Base-by-base conservation (phyloP, 2,888 invertebrate genomes). In the Thymelicus acteon region DNA sequence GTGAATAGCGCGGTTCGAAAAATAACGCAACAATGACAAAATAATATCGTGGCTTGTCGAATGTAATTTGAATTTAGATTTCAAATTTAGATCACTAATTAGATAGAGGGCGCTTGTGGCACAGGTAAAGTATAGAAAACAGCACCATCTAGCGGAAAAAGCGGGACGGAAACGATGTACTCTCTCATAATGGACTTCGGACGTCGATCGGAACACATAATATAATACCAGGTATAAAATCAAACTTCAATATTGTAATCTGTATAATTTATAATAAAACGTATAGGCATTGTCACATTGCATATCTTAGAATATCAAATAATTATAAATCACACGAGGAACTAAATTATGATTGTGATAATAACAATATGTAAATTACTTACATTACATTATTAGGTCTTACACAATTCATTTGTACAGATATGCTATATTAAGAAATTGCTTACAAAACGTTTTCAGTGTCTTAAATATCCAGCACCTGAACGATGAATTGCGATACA, bases 211-310 rank as follows among this genome's bases (percentile, higher is more conserved):
- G n/a, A n/a, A n/a, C n/a, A n/a, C n/a, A n/a, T n/a, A n/a, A n/a
- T n/a, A n/a, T n/a, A n/a, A n/a, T n/a, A n/a, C n/a, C 19, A 19
- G 19, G 31, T 31, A 31, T 31, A 63, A 60, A 71, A 61, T 71
- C 71, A 76, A 78, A 69, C 74, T 72, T 78, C 44, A 31, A 75
- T 73, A 69, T 49, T 84, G 77, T 79, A 81, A 83, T 82, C 81
- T 82, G 84, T 88, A 88, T 89, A 88, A 85, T 89, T 88, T 86
- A 81, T 84, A 82, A 78, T 83, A 82, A 81, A 84, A 79, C 79
- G 77, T 77, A 82, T 73, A 76, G 75, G 66, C 73, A 66, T 71
- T 71, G 64, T 74, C 65, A 72, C 66, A 72, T 69, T 72, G 54
- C 71, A 73, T 71, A 69, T 73, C 72, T 72, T 71, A 73, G 69